Percentiles rank a stretch among this genome's conserved stretches.
Evolutionary conservation across 2,888 invertebrate genomes (phyloP).

Genomic region (Eubasilissa splendida): DNA sequence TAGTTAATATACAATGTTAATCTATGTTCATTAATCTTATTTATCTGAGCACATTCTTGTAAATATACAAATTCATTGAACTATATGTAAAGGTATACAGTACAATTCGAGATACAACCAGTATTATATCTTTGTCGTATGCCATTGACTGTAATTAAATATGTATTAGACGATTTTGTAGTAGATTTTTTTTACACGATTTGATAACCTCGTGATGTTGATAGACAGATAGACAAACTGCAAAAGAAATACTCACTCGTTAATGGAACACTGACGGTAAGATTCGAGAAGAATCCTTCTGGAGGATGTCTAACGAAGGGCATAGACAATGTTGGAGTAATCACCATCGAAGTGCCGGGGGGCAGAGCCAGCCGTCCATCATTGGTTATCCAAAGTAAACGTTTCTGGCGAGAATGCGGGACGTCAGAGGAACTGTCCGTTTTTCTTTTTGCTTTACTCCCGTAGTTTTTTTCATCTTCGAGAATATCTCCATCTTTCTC

Average conservation of each 20-base stretch:
- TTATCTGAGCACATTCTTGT: no score
- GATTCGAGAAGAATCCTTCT: conserved; percentile 87
- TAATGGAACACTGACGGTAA: conserved; percentile 87
- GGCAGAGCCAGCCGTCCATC: conserved; percentile 88
- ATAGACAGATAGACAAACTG: no score
- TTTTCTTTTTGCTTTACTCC: conserved; percentile 1
- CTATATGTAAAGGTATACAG: no score
- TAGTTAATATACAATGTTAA: no score
- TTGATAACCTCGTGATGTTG: no score
- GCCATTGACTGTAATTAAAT: no score
- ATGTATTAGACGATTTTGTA: no score
- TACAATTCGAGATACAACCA: no score
- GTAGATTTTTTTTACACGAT: no score
- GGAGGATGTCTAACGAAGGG: conserved; percentile 90
- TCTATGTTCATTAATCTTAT: no score
- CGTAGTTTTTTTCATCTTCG: neutral
- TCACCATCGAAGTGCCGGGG: conserved; percentile 85
- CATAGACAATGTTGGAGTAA: conserved; percentile 85
- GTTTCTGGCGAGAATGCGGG: conserved; percentile 84
- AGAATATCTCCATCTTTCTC: neutral
- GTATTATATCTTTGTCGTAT: no score
- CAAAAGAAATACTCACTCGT: conserved; percentile 77
- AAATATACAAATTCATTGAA: no score
- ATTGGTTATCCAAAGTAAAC: conserved; percentile 88
- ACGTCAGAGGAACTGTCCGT: conserved; percentile 61